phyloP scores from a whole-genome alignment of 2,113 vertebrate genomes.

The Hiodon alosoides region DNA sequence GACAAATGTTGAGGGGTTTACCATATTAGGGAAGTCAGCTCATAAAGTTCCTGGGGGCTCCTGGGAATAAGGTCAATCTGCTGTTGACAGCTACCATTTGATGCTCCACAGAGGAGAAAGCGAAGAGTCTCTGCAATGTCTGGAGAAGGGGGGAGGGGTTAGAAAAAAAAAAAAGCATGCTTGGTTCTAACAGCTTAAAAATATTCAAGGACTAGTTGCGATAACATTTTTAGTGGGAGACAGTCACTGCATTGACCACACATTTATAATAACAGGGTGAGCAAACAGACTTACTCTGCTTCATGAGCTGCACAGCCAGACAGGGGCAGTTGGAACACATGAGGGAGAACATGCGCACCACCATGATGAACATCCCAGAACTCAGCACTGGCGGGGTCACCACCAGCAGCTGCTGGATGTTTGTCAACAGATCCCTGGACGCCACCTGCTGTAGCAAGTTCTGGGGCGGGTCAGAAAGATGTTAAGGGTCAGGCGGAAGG shows the following conservation, averaged over 20 bases:
- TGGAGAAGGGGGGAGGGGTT: slow-evolving; percentile 41
- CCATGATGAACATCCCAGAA: slow-evolving; percentile 99
- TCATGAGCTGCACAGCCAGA: slow-evolving; percentile 97
- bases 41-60: slow-evolving; percentile 96
- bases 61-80: slow-evolving; percentile 96
- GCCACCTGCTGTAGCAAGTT: slow-evolving; percentile 97
- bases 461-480: slow-evolving; percentile 47
- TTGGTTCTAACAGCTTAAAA: too few species aligned
- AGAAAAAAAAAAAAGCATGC: too few species aligned
- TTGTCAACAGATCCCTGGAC: slow-evolving; percentile 91
- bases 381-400: slow-evolving; percentile 95
- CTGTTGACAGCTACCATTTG: slow-evolving; percentile 95
- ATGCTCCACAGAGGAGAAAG: slow-evolving; percentile 92
- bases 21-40: slow-evolving; percentile 98
- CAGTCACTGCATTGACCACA: too few species aligned
- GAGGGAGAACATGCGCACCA: slow-evolving; percentile 97
- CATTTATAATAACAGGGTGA: too few species aligned
- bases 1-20: slow-evolving; percentile 42
- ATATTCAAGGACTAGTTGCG: too few species aligned
- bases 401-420: slow-evolving; percentile 94
- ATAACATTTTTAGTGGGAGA: too few species aligned
- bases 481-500: slow-evolving; percentile 7
- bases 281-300: slow-evolving; percentile 81
- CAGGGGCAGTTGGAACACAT: slow-evolving; percentile 98
- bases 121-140: slow-evolving; percentile 98